A percentile compares a stretch with the other conserved stretches of the same genome.
These are phyloP conservation scores for Trypoxylon attenuatum DNA, from an alignment of 2,888 invertebrate species.

Conservation along the genomic window DNA sequence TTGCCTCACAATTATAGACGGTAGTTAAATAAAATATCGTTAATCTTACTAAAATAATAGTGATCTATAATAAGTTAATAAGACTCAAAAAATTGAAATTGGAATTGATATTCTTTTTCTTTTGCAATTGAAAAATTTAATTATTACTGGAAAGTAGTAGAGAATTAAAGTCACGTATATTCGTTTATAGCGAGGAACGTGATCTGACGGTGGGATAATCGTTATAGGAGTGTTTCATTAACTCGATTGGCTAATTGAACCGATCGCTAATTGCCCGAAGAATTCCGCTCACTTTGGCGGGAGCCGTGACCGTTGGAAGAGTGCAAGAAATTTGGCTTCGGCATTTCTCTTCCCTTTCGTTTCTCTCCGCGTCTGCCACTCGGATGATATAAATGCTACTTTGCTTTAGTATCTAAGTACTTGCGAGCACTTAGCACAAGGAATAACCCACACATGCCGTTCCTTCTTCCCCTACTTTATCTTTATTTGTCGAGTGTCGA, in stretches of 20 bases:
- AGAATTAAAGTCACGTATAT: conserved; percentile 35
- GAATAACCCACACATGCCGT: conserved; percentile 24
- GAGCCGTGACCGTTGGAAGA: conserved; percentile 15
- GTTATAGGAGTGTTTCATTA: conserved; percentile 63
- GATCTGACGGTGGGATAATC: conserved; percentile 11
- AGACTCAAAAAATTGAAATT: background rate
- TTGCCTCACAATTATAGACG: too few species aligned
- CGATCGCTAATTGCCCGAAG: conserved; percentile 47
- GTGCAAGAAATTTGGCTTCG: conserved; percentile 48
- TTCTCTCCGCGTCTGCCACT: background rate
- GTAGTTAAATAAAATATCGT: too few species aligned
- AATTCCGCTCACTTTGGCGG: conserved; percentile 46
- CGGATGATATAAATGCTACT: conserved; percentile 28
- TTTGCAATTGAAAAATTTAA: conserved; percentile 1
- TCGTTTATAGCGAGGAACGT: conserved; percentile 15
- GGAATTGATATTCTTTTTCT: too few species aligned
- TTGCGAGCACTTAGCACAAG: conserved; percentile 40
- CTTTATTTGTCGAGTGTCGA: too few species aligned
- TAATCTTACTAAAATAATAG: too few species aligned
- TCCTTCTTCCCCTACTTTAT: background rate
- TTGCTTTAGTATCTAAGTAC: conserved; percentile 30
- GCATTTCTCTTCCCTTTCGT: background rate
- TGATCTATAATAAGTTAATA: background rate
- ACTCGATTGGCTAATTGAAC: conserved; percentile 68
- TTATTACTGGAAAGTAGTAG: conserved; percentile 1